phyloP scores from a whole-genome alignment of 2,797 vertebrate genomes.

The Allobates femoralis region DNA sequence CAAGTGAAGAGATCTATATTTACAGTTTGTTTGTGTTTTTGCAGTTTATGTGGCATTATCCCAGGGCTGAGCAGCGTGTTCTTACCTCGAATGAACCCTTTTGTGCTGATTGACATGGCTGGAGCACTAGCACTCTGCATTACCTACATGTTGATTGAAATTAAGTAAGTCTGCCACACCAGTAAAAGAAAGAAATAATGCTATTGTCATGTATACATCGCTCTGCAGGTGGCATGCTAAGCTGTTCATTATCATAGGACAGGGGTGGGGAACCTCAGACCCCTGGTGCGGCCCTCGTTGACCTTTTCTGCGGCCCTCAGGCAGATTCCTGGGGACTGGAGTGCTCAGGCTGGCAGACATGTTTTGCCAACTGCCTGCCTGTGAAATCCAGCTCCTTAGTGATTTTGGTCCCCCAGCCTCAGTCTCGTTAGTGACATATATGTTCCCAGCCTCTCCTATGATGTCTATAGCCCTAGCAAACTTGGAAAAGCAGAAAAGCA shows the following conservation, averaged over 20 bases:
- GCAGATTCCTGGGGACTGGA: no score
- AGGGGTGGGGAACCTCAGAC: no score
- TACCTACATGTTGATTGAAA: constrained; percentile 97
- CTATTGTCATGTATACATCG: neutral
- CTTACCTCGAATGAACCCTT: constrained; percentile 97
- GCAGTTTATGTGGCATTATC: constrained; percentile 90
- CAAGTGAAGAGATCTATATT: neutral
- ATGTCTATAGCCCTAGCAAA: no score
- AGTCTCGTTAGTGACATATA: no score
- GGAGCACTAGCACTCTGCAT: constrained; percentile 93
- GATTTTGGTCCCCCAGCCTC: no score
- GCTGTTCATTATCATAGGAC: neutral
- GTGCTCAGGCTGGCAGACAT: no score
- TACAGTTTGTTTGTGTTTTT: constrained; percentile 52
- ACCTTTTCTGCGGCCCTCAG: no score
- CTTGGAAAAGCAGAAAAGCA: no score
- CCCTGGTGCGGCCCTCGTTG: no score
- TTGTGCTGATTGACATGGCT: constrained; percentile 93
- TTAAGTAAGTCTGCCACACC: constrained; percentile 85
- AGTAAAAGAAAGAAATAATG: neutral
- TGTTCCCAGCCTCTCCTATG: no score
- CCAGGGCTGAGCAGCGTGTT: constrained; percentile 93
- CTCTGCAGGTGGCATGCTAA: neutral
- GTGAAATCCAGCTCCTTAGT: no score
- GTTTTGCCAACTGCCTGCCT: no score